Base-by-base conservation (phyloP, 1,140 invertebrate genomes). In the Rhagoletis zephyria region DNA sequence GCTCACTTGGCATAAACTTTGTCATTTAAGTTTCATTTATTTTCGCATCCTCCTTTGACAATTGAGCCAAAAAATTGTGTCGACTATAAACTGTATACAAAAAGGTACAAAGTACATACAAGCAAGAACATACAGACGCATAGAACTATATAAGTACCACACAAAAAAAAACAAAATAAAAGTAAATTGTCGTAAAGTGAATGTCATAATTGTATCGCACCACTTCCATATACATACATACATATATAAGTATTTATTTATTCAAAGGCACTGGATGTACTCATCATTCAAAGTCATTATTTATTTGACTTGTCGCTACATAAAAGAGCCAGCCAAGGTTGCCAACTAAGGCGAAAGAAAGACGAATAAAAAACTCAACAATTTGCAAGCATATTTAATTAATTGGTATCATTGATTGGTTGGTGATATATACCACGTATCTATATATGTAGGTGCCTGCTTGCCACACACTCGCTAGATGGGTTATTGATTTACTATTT, bases 161-260 rank as follows among this genome's bases (percentile, higher is more conserved):
- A 30, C 30, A 30, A 30, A 30, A 30, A 30, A 30, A 5, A n/a
- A 77, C 16, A 56, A 81, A 81, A 81, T 56, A 81, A 81, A 59
- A 59, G 74, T n/a, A 59, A 19, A 77, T 30, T 56, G 74, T 81
- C 48, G 48, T 19, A 59, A 81, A 81, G 74, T 81, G 74, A 81
- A 81, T 81, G 74, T 81, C 48, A 81, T 81, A 81, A 81, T 81
- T 81, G 74, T 81, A 10, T 51, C 74, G 74, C 48, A 81, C 74
- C 74, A 81, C 48, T 81, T 81, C 67, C 74, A 81, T 81, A 56
- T 19, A 48, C 30, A 48, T 48, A 74, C 4, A 74, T n/a, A 30
- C 30, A 30, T 30, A 30, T 30, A 30, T 30, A 30, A 30, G 30
- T 30, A 30, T 30, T 30, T 30, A 30, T 19, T 4, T 40, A 67